Percentiles rank a stretch among this genome's conserved stretches.
These are phyloP conservation scores for Tinamus major DNA, from an alignment of 2,797 vertebrate genomes.

Conservation along the genomic window DNA sequence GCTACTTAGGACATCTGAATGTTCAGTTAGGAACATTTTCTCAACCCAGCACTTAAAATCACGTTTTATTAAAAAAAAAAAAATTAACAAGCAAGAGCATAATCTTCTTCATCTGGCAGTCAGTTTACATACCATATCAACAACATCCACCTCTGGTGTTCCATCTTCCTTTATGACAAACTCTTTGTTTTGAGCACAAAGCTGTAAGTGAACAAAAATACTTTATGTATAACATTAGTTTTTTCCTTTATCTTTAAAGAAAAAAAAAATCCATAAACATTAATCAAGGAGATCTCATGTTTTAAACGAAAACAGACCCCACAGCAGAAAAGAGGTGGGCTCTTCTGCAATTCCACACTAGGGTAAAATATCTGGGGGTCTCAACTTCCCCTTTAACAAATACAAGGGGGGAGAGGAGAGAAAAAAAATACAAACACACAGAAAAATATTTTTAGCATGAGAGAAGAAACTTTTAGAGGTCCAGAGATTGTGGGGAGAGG, in stretches of 20 bases:
- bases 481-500: neutral
- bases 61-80: neutral
- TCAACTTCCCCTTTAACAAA: neutral
- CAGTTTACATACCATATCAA: conserved; percentile 75
- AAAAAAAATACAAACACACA: no score
- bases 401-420: neutral
- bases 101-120: neutral
- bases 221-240: neutral
- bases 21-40: neutral
- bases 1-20: neutral
- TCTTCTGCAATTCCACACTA: neutral
- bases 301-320: neutral
- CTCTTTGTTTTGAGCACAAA: conserved; percentile 74
- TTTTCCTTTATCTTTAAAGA: neutral
- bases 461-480: neutral
- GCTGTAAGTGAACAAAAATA: conserved; percentile 67
- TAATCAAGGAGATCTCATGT: neutral
- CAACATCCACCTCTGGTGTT: conserved; percentile 66
- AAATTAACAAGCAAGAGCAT: neutral
- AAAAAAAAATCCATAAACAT: neutral
- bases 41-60: neutral
- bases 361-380: neutral
- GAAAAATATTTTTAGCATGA: neutral
- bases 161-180: conserved; percentile 73
- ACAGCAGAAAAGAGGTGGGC: neutral